Base-by-base conservation (phyloP, 1,140 invertebrate genomes). In the Tetragonula clypearis region DNA sequence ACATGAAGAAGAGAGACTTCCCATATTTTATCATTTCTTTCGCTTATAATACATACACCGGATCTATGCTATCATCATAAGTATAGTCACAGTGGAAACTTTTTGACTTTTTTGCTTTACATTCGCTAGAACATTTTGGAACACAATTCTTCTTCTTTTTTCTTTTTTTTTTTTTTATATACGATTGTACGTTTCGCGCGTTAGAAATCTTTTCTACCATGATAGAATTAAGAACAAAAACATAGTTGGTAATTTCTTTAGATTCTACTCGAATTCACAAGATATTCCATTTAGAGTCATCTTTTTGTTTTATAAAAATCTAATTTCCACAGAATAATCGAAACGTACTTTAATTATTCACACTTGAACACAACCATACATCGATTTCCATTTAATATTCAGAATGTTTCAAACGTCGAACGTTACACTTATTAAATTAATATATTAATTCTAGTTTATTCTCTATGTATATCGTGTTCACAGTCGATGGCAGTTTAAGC, bases 1-100 rank as follows among this genome's bases (percentile, higher is more conserved):
- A 94, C 90, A 92, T 88, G 88, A 91, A 91, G 87, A 93, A 91
- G 92, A 92, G 84, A 92, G 84, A 90, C 75, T 79, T 92, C 71
- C 85, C 88, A 84, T 88, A 90, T 81, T 87, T 85, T 58, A 81
- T 79, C 89, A 85, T 84, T 89, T 86, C 82, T 73, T 90, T 86
- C 88, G 75, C 85, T 90, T 92, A 92, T 58, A 83, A 78, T 90
- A 88, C 23, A 80, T 55, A 79, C 82, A 90, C 69, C 69, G 41
- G 65, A 83, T 71, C 73, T 90, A 76, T 58, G 69, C 80, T 88
- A 91, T 53, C 71, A 69, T 62, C 68, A 66, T 84, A 84, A 74
- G 82, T 87, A 87, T 73, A 82, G 82, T 79, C 85, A 79, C 72
- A 79, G 49, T 62, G 75, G 60, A 82, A 71, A 86, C 78, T n/a